These are phyloP conservation scores for Artibeus jamaicensis DNA, from an alignment of 2,797 vertebrate genomes.

Conservation along the genomic window DNA sequence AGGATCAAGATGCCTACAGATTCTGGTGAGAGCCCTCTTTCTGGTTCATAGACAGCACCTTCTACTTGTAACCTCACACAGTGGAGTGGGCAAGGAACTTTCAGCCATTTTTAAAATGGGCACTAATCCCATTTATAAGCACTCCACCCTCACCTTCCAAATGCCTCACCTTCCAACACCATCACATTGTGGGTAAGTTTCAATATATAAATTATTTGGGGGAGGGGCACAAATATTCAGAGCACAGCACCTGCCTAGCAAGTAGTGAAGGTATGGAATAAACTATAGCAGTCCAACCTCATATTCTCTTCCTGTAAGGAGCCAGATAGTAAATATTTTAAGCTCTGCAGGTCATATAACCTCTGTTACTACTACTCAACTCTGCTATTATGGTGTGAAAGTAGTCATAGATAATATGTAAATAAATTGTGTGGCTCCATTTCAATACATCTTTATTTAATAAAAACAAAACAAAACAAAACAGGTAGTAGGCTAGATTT, in stretches of 20 bases:
- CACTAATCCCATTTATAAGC: not conserved
- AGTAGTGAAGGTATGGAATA: not conserved
- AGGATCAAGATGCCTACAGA: not conserved
- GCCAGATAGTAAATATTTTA: not conserved
- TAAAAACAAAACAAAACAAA: not conserved
- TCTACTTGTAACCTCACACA: not conserved
- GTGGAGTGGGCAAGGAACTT: not conserved
- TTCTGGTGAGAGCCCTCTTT: not conserved
- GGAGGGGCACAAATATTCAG: not conserved
- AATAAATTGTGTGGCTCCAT: not conserved
- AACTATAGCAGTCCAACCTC: not conserved
- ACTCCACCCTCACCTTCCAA: not conserved
- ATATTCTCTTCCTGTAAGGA: not conserved
- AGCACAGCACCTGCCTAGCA: not conserved
- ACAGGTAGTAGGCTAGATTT: not conserved
- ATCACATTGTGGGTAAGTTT: not conserved
- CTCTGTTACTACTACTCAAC: not conserved
- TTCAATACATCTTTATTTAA: constrained; percentile 25
- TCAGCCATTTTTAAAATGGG: not conserved
- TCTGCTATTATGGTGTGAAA: not conserved
- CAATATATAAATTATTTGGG: not conserved
- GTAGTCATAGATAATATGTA: not conserved
- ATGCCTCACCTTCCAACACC: not conserved
- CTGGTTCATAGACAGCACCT: not conserved
- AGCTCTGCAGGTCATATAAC: not conserved